Evolutionary conservation across 2,797 vertebrate genomes (phyloP).

Genomic region (Mastacembelus armatus): DNA sequence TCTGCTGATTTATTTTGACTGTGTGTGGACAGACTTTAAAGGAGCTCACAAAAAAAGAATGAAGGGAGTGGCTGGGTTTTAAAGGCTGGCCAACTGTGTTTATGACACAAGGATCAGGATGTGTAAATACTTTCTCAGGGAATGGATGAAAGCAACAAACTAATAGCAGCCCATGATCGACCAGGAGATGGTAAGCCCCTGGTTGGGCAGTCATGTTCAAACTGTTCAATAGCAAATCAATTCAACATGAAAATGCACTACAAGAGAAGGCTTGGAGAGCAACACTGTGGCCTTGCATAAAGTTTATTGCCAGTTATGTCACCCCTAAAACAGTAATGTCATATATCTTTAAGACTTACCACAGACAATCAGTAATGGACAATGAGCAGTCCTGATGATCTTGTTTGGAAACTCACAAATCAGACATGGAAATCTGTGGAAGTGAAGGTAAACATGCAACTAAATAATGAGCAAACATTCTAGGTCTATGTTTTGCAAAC

Average conservation of each 20-base stretch:
- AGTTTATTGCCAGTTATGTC: constrained; percentile 6
- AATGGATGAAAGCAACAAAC: not conserved
- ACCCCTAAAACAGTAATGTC: not conserved
- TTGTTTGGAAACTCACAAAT: constrained; percentile 61
- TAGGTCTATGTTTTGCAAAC: constrained; percentile 32
- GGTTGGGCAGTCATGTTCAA: constrained; percentile 10
- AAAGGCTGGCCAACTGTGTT: not conserved
- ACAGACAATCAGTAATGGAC: constrained; percentile 45
- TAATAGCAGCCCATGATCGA: not conserved
- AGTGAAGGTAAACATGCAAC: constrained; percentile 42
- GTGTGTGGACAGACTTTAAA: not conserved
- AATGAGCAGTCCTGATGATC: constrained; percentile 61
- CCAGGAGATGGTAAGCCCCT: constrained; percentile 1
- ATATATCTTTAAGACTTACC: constrained; percentile 65
- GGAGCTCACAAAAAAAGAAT: not conserved
- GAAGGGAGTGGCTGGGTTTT: not conserved
- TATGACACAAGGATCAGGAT: not conserved
- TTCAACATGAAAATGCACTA: constrained; percentile 34
- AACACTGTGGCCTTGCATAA: constrained; percentile 5
- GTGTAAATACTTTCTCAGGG: constrained; percentile 12
- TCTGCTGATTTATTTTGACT: not conserved
- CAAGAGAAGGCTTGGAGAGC: not conserved
- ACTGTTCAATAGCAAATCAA: constrained; percentile 31
- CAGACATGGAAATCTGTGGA: constrained; percentile 81
- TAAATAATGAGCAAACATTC: constrained; percentile 37